These are phyloP conservation scores for Macrotus californicus DNA, from an alignment of 2,113 vertebrate genomes.

Conservation along the genomic window DNA sequence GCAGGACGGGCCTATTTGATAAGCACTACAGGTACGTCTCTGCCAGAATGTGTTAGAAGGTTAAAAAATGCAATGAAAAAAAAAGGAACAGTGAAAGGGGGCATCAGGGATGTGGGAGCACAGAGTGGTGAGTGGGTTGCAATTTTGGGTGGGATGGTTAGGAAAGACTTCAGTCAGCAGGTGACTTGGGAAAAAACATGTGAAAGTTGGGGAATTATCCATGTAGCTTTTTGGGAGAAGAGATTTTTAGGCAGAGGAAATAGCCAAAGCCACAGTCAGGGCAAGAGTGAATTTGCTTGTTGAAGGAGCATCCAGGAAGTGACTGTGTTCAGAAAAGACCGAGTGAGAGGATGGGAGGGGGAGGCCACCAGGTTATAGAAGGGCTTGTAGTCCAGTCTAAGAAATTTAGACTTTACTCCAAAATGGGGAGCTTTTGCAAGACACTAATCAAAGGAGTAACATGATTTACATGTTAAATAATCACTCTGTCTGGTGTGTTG, in stretches of 20 bases:
- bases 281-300: background rate
- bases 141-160: background rate
- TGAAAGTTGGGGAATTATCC: background rate
- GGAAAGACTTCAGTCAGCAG: background rate
- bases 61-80: background rate
- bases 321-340: rapidly evolving
- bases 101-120: background rate
- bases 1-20: background rate
- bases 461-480: background rate
- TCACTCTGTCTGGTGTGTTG: background rate
- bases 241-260: background rate
- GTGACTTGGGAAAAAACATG: background rate
- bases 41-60: background rate
- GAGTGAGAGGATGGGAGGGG: rapidly evolving
- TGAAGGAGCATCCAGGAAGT: background rate
- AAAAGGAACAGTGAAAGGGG: background rate
- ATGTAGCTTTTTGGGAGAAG: background rate
- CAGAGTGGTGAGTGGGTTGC: background rate
- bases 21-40: background rate
- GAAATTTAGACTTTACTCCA: background rate
- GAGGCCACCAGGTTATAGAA: too few relatives aligned
- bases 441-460: background rate
- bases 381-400: background rate
- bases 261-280: background rate
- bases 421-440: background rate